Percentiles rank a stretch among this genome's conserved stretches.
phyloP scores from a whole-genome alignment of 2,113 vertebrate species.

The Ictidomys tridecemlineatus region DNA sequence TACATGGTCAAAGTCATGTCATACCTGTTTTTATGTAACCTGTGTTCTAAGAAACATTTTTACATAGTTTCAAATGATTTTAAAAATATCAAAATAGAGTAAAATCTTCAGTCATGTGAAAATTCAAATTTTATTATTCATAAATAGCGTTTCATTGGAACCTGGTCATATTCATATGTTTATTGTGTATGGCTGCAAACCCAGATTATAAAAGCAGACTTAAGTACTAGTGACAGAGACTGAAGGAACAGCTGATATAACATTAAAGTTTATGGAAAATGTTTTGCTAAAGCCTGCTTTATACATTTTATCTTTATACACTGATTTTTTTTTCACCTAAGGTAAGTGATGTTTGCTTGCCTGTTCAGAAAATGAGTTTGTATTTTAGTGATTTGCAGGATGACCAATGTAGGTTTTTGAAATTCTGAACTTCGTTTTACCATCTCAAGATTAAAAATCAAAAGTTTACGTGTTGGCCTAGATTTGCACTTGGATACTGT shows the following conservation, averaged over 20 bases:
- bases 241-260: no score
- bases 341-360: background rate
- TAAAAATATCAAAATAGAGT: background rate
- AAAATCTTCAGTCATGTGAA: background rate
- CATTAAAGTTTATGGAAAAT: background rate
- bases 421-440: background rate
- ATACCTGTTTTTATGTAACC: background rate
- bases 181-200: background rate
- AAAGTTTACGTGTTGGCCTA: fast-evolving
- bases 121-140: background rate
- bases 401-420: background rate
- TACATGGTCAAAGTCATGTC: background rate
- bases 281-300: background rate
- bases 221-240: background rate
- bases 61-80: background rate
- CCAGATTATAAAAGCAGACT: background rate
- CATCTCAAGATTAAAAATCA: background rate
- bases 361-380: background rate
- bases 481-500: background rate
- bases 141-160: background rate
- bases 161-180: background rate
- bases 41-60: background rate
- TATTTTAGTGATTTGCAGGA: background rate
- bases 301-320: background rate
- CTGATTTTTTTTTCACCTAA: background rate